These are phyloP conservation scores for Spizaetus ornatus DNA, from an alignment of 2,113 vertebrate species.

Conservation along the genomic window DNA sequence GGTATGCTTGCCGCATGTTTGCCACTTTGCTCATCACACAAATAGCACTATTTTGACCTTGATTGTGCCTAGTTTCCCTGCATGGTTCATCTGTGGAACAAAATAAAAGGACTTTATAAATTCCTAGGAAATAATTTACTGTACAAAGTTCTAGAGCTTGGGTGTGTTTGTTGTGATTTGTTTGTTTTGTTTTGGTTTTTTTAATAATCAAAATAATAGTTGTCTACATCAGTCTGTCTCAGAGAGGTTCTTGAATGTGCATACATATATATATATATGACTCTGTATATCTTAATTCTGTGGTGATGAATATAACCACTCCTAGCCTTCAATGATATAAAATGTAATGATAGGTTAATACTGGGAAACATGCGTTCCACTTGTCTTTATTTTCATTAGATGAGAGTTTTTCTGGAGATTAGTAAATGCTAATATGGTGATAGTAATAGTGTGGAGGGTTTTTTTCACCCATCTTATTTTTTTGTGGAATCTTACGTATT, in stretches of 20 bases:
- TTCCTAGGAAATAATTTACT: slow-evolving; percentile 32
- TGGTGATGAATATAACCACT: neutral
- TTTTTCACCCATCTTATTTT: neutral
- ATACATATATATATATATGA: neutral
- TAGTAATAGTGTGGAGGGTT: neutral
- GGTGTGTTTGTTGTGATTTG: neutral
- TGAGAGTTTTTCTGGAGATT: neutral
- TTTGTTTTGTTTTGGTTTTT: neutral
- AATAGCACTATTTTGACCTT: slow-evolving; percentile 29
- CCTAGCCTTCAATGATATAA: neutral
- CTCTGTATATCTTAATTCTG: neutral
- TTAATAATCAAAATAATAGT: slow-evolving; percentile 22
- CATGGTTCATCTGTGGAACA: slow-evolving; percentile 68
- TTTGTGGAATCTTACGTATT: neutral
- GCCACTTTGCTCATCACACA: slow-evolving; percentile 54
- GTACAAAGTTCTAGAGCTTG: neutral
- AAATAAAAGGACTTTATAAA: slow-evolving; percentile 14
- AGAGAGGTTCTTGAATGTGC: neutral
- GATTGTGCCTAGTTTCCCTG: slow-evolving; percentile 55
- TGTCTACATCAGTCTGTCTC: neutral
- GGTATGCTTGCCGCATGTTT: slow-evolving; percentile 88
- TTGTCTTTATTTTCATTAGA: neutral
- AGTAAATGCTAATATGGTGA: neutral
- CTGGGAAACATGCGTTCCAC: neutral
- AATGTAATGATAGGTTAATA: neutral